A percentile compares a stretch with the other conserved stretches of the same genome.
phyloP scores from a whole-genome alignment of 2,797 vertebrate genomes.

The Melopsittacus undulatus region DNA sequence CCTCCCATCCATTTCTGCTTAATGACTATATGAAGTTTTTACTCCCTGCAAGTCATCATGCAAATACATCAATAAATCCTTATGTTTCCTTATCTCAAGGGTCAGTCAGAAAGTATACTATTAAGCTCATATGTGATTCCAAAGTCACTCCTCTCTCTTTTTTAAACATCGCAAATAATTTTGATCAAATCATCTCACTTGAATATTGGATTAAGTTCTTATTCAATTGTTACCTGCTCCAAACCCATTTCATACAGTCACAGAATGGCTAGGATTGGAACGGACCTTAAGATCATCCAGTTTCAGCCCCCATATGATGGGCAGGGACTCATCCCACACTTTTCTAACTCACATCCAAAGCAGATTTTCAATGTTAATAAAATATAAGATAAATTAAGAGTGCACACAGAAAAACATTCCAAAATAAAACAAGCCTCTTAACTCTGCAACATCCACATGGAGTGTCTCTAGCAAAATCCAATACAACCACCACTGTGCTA shows the following conservation, averaged over 20 bases:
- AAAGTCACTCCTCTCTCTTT: not conserved
- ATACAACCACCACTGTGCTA: not conserved
- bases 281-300: not conserved
- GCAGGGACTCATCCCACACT: not conserved
- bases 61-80: conserved; percentile 6
- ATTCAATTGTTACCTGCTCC: not conserved
- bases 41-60: not conserved
- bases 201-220: not conserved
- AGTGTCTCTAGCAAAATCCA: not conserved
- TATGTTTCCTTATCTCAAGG: not conserved
- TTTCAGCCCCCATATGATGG: not conserved
- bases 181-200: not conserved
- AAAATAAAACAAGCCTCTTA: not conserved
- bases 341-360: not conserved
- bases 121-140: not conserved
- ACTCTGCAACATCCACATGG: rapidly evolving
- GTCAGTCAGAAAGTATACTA: not conserved
- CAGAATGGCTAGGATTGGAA: not conserved
- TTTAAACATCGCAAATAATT: not conserved
- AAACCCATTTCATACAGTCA: not conserved
- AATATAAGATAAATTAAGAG: not conserved
- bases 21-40: not conserved
- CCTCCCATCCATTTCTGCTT: not conserved
- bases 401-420: not conserved
- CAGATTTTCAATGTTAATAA: not conserved